Evolutionary conservation across 37 sponge, comb jelly and placozoan species (phyloP).

Genomic region (Eunapius fragilis): DNA sequence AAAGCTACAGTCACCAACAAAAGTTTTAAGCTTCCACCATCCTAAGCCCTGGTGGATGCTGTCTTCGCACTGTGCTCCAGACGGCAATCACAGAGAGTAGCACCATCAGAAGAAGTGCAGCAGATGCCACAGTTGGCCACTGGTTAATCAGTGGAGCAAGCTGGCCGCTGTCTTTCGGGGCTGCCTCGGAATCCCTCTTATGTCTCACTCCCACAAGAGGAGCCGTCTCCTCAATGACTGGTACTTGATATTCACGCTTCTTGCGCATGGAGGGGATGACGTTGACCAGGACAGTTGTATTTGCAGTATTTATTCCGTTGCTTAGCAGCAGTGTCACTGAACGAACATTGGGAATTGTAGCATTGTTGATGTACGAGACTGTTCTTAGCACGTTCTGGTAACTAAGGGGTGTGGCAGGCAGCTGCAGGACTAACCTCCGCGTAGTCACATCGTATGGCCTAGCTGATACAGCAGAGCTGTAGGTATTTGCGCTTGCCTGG

Average conservation of each 20-base stretch:
- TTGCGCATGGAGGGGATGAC: conserved; percentile 1
- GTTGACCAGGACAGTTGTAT: conserved; percentile 15
- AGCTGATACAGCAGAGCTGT: conserved; percentile 15
- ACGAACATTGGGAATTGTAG: conserved; percentile 30
- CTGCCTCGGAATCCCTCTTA: not conserved
- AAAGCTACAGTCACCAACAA: not conserved
- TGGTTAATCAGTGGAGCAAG: not conserved
- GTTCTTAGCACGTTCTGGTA: conserved; percentile 47
- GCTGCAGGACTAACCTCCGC: conserved; percentile 30
- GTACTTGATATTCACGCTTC: not conserved
- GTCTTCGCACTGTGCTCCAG: not conserved
- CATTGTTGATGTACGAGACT: conserved; percentile 55
- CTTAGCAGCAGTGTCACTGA: conserved; percentile 27
- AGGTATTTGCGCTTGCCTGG: conserved; percentile 27
- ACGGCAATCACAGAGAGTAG: not conserved
- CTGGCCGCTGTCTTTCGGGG: not conserved
- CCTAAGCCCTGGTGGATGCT: not conserved
- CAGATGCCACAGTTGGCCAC: not conserved
- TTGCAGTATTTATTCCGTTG: conserved; percentile 40
- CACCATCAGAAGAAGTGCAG: not conserved
- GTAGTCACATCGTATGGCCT: conserved; percentile 38
- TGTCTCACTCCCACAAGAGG: not conserved
- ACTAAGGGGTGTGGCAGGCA: conserved; percentile 31
- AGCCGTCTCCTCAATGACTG: not conserved
- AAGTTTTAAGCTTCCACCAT: not conserved